phyloP scores from a whole-genome alignment of 2,888 invertebrate species.

The Tipula lateralis region DNA sequence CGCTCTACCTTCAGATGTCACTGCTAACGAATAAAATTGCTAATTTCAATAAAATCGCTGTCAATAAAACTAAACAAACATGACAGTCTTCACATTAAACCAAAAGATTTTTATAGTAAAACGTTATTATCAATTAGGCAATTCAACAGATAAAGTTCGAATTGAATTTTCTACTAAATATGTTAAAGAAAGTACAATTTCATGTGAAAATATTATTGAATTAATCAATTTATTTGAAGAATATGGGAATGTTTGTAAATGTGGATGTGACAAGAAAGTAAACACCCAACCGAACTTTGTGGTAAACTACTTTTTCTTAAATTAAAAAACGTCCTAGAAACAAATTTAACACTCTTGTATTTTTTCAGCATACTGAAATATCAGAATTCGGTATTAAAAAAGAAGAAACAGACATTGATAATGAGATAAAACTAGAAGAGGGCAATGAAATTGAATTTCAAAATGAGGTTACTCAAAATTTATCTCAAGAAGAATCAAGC shows the following conservation, averaged over 20 bases:
- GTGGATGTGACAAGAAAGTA: not conserved
- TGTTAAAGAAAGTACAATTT: not conserved
- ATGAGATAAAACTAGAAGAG: not conserved
- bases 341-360: not conserved
- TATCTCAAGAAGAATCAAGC: not conserved
- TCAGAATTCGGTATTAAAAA: not conserved
- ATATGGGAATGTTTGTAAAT: not conserved
- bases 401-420: not conserved
- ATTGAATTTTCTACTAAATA: not conserved
- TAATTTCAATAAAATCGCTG: not conserved
- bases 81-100: not conserved
- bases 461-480: not conserved
- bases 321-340: not conserved
- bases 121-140: not conserved
- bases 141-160: not conserved
- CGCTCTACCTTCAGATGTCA: not conserved
- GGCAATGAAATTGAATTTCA: not conserved
- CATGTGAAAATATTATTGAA: not conserved
- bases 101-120: not conserved
- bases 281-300: not conserved
- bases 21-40: not conserved
- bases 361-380: not conserved
- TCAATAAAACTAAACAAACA: not conserved
- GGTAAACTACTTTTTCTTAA: not conserved
- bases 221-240: slow-evolving; percentile 26